phyloP scores from a whole-genome alignment of 2,888 invertebrate genomes.

The Chaetogeoica ovagalla region DNA sequence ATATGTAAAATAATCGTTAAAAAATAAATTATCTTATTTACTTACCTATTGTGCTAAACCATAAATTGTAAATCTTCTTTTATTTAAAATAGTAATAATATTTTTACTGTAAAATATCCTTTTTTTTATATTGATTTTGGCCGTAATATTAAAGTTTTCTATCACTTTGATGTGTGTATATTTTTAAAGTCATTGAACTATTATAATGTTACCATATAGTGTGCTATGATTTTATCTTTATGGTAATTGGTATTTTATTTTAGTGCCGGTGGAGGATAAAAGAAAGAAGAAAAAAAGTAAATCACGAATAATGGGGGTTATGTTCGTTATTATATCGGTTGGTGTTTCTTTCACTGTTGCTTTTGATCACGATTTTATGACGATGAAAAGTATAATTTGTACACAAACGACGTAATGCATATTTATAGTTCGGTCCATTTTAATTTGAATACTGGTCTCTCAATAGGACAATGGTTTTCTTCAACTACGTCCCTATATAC shows the following conservation, averaged over 20 bases:
- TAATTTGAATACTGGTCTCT: slow-evolving; percentile 24
- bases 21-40: too few species aligned
- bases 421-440: slow-evolving; percentile 27
- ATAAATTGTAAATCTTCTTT: too few species aligned
- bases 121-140: background rate
- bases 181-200: slow-evolving; percentile 33
- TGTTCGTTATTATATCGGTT: slow-evolving; percentile 25
- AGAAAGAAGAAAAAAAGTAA: background rate
- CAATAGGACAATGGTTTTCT: slow-evolving; percentile 3
- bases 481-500: background rate
- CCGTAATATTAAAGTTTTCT: background rate
- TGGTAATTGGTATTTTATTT: slow-evolving; percentile 40
- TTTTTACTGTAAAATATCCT: slow-evolving; percentile 10
- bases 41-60: too few species aligned
- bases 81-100: too few species aligned
- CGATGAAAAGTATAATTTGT: slow-evolving; percentile 18
- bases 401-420: slow-evolving; percentile 19
- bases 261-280: background rate
- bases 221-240: slow-evolving; percentile 38
- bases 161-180: background rate
- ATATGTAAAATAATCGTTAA: too few species aligned
- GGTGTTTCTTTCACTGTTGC: background rate
- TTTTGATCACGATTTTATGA: slow-evolving; percentile 26
- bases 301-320: slow-evolving; percentile 5
- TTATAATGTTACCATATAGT: background rate